Conservation (phyloP, 2,888 invertebrate species). For the Ormyrus pomaceus region DNA sequence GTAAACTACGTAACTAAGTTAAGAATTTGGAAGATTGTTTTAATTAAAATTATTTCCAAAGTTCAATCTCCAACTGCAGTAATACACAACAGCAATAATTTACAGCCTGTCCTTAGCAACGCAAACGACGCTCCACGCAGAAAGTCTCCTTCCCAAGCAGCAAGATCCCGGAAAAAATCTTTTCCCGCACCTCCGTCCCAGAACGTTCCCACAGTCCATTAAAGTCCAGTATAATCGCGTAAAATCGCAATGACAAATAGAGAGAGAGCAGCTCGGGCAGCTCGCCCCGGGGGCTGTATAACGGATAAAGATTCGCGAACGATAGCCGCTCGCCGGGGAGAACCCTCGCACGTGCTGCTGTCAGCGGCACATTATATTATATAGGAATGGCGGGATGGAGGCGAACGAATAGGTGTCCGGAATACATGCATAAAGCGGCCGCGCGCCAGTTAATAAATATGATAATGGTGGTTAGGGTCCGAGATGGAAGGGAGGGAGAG, state of each 20-base stretch:
- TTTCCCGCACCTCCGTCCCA: no score
- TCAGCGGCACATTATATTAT: slow-evolving; percentile 74
- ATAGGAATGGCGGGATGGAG: slow-evolving; percentile 68
- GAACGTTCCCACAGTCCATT: slow-evolving; percentile 42
- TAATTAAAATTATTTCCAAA: no score
- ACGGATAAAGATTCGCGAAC: background rate
- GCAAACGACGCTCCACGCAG: no score
- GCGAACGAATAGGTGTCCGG: slow-evolving; percentile 68
- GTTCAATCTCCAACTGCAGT: no score
- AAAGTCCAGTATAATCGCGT: slow-evolving; percentile 63
- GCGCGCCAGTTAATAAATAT: slow-evolving; percentile 75
- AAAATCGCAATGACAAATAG: slow-evolving; percentile 64
- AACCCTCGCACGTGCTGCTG: slow-evolving; percentile 72
- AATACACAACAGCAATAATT: no score
- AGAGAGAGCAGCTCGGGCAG: background rate
- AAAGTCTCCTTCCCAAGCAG: no score
- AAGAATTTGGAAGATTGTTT: no score
- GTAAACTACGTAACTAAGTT: no score
- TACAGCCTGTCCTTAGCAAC: no score
- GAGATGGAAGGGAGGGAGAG: background rate
- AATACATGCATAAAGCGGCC: slow-evolving; percentile 66
- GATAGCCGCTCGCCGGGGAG: background rate
- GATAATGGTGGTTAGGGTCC: slow-evolving; percentile 67
- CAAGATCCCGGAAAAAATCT: no score
- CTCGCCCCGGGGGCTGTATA: background rate